phyloP scores from a whole-genome alignment of 1,140 invertebrate species.

The Zophobas morio region DNA sequence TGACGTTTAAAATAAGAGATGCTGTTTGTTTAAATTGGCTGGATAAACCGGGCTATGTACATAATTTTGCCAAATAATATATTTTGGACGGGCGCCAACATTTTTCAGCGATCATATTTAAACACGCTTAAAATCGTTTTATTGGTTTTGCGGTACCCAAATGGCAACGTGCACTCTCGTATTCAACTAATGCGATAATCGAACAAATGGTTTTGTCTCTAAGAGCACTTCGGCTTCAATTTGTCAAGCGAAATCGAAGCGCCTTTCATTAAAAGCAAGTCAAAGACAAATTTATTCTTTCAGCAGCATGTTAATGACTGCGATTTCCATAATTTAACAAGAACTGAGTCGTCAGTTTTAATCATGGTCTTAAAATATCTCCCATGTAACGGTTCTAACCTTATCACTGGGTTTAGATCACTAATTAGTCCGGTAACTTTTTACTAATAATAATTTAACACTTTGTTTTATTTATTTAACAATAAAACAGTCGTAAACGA shows the following conservation, averaged over 20 bases:
- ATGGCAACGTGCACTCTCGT: not conserved
- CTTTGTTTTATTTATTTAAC: too few species aligned
- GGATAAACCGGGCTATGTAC: constrained; percentile 3
- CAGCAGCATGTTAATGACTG: constrained; percentile 1
- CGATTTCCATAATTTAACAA: not conserved
- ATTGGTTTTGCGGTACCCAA: not conserved
- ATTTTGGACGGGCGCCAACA: constrained; percentile 20
- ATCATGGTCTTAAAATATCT: not conserved
- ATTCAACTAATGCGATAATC: not conserved
- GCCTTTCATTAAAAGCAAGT: not conserved
- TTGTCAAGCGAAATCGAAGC: not conserved
- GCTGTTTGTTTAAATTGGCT: constrained; percentile 17
- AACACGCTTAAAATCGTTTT: constrained; percentile 10
- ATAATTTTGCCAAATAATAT: not conserved
- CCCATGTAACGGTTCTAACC: too few species aligned
- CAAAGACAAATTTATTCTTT: constrained; percentile 5
- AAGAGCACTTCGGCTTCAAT: not conserved
- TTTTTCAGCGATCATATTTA: constrained; percentile 18
- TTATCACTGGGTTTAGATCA: too few species aligned
- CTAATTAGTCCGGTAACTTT: too few species aligned
- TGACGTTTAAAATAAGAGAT: not conserved
- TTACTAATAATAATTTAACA: too few species aligned
- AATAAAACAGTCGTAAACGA: too few species aligned
- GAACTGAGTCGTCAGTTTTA: not conserved
- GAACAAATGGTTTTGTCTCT: not conserved